Evolutionary conservation across 1,140 invertebrate species (phyloP).

Genomic region (Drosophila chauvacae): DNA sequence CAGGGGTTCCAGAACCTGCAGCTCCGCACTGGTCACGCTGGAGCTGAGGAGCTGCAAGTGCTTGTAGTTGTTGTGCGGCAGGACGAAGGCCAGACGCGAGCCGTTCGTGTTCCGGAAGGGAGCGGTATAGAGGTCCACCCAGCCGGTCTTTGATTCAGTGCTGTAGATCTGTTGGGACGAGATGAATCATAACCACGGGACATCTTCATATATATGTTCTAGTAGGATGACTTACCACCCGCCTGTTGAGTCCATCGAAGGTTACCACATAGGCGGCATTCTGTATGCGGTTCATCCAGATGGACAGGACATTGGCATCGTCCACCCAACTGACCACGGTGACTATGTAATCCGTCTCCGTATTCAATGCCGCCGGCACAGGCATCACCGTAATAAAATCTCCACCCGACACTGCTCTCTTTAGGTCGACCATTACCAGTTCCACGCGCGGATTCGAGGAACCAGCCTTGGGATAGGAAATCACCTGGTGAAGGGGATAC

Average conservation of each 20-base stretch:
- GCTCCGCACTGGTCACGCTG: constrained; percentile 52
- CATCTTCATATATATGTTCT: no score
- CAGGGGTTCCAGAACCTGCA: constrained; percentile 55
- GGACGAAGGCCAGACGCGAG: constrained; percentile 86
- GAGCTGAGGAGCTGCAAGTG: constrained; percentile 88
- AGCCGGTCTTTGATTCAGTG: constrained; percentile 86
- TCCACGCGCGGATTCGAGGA: constrained; percentile 85
- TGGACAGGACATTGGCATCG: constrained; percentile 87
- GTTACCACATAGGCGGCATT: constrained; percentile 86
- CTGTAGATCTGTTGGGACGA: constrained; percentile 55
- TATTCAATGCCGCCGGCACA: constrained; percentile 68
- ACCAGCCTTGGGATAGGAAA: constrained; percentile 94
- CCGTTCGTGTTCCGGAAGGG: constrained; percentile 87
- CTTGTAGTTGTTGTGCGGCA: constrained; percentile 89
- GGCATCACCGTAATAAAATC: constrained; percentile 68
- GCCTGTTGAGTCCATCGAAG: constrained; percentile 62
- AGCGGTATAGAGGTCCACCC: constrained; percentile 88
- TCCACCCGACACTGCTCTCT: constrained; percentile 40
- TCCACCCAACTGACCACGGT: constrained; percentile 89
- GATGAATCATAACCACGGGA: no score
- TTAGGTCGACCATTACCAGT: constrained; percentile 67
- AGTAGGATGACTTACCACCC: constrained; percentile 44
- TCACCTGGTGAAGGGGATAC: constrained; percentile 88
- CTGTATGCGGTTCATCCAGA: constrained; percentile 95
- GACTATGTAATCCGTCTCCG: constrained; percentile 75